Percentiles rank a stretch among this genome's conserved stretches.
phyloP scores from a whole-genome alignment of 1,140 invertebrate genomes.

The Xylocopa sonorina region DNA sequence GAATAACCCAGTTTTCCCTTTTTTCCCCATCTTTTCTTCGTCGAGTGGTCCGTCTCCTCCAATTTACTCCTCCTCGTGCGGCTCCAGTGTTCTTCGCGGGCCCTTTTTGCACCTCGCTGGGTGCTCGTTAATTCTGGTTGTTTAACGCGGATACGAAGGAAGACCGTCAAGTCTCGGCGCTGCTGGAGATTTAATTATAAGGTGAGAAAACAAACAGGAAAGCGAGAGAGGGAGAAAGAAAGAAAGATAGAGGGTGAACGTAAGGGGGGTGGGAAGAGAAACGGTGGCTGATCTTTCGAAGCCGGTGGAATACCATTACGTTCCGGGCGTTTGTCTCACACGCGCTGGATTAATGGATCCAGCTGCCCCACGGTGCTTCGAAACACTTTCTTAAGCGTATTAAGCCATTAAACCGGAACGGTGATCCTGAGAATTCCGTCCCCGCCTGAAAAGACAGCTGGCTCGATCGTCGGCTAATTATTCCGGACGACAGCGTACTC shows the following conservation, averaged over 20 bases:
- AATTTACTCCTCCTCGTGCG: constrained; percentile 37
- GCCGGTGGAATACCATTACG: not conserved
- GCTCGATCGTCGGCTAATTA: not conserved
- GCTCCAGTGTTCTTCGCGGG: constrained; percentile 35
- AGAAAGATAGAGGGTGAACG: too few species aligned
- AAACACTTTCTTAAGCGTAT: not conserved
- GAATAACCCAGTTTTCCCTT: constrained; percentile 1
- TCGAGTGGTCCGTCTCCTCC: constrained; percentile 34
- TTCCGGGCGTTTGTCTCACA: not conserved
- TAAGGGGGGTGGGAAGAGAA: too few species aligned
- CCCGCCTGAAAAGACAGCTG: not conserved
- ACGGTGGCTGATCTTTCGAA: not conserved
- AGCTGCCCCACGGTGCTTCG: not conserved
- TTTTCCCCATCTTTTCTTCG: not conserved
- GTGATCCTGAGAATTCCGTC: not conserved
- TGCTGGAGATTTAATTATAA: constrained; percentile 42
- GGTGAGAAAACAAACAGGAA: not conserved
- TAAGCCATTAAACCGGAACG: not conserved
- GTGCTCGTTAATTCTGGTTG: constrained; percentile 54
- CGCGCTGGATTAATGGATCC: not conserved
- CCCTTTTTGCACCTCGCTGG: constrained; percentile 21
- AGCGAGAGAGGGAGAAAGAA: not conserved
- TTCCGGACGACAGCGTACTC: not conserved
- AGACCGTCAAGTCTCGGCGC: constrained; percentile 8
- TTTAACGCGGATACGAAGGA: constrained; percentile 22